Percentiles rank a stretch among this genome's conserved stretches.
phyloP scores from a whole-genome alignment of 2,797 vertebrate genomes.

The Phoeniculus purpureus region DNA sequence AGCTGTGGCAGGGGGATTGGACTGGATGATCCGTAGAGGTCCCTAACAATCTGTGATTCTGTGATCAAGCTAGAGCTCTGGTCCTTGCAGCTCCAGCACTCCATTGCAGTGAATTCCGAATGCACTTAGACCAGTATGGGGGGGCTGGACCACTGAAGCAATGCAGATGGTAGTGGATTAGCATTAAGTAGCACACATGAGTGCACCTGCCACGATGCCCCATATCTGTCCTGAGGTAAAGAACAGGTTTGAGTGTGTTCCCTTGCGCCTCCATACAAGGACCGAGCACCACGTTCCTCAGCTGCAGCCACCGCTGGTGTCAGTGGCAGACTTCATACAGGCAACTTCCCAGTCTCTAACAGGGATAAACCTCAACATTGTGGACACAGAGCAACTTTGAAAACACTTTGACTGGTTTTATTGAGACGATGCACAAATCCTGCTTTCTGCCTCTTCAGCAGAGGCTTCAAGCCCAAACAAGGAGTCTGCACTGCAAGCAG shows the following conservation, averaged over 20 bases:
- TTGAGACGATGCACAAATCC: background rate
- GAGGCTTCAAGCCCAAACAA: background rate
- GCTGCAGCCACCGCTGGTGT: background rate
- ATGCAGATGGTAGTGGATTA: background rate
- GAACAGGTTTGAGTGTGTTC: background rate
- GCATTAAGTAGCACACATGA: background rate
- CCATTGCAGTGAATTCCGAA: background rate
- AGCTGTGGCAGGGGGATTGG: too few species aligned
- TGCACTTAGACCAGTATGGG: accelerated
- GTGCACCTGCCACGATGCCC: background rate
- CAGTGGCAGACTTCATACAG: background rate
- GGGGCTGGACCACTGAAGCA: background rate
- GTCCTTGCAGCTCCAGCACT: background rate
- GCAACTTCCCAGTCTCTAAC: background rate
- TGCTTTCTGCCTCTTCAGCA: background rate
- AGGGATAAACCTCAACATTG: background rate
- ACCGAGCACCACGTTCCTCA: background rate
- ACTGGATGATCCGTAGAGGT: too few species aligned
- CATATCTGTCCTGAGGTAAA: accelerated
- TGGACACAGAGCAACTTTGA: background rate
- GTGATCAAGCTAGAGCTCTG: background rate
- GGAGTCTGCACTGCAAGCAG: background rate
- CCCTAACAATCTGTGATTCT: too few species aligned
- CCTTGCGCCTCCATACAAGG: accelerated
- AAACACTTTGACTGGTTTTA: background rate